These are phyloP conservation scores for Caenorhabditis remanei DNA, from an alignment of 1,140 invertebrate species.

Conservation along the genomic window DNA sequence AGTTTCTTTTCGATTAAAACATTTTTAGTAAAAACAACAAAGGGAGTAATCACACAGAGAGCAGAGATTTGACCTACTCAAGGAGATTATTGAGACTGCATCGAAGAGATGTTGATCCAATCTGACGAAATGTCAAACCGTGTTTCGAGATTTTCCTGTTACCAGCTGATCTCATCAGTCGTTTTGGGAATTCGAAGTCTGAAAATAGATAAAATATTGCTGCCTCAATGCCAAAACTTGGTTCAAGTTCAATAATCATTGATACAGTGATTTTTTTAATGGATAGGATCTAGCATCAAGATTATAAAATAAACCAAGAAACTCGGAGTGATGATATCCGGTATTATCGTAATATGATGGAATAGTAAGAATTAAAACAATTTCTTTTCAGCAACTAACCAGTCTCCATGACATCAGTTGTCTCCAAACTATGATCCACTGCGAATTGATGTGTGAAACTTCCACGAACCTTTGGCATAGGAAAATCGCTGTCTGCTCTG, in stretches of 20 bases:
- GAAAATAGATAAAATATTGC: background rate
- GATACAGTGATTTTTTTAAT: no score
- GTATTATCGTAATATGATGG: no score
- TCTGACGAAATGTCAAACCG: slow-evolving; percentile 53
- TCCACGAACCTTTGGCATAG: slow-evolving; percentile 93
- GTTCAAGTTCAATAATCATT: background rate
- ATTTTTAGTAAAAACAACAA: background rate
- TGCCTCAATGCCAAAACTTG: no score
- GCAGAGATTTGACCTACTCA: slow-evolving; percentile 39
- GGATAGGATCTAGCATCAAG: no score
- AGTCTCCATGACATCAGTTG: slow-evolving; percentile 52
- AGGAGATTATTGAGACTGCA: slow-evolving; percentile 59
- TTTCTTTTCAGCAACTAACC: background rate
- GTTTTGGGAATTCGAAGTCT: slow-evolving; percentile 52
- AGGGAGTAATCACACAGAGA: background rate
- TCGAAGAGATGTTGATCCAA: slow-evolving; percentile 59
- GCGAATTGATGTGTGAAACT: slow-evolving; percentile 99
- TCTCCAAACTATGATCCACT: slow-evolving; percentile 79
- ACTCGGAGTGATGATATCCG: no score
- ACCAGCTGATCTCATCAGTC: slow-evolving; percentile 22
- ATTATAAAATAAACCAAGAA: no score
- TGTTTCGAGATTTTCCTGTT: slow-evolving; percentile 48
- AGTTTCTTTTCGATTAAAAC: background rate
- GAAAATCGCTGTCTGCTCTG: slow-evolving; percentile 91
- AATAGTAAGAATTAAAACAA: no score